Base-by-base conservation (phyloP, 1,140 invertebrate species). In the Caerostris extrusa region DNA sequence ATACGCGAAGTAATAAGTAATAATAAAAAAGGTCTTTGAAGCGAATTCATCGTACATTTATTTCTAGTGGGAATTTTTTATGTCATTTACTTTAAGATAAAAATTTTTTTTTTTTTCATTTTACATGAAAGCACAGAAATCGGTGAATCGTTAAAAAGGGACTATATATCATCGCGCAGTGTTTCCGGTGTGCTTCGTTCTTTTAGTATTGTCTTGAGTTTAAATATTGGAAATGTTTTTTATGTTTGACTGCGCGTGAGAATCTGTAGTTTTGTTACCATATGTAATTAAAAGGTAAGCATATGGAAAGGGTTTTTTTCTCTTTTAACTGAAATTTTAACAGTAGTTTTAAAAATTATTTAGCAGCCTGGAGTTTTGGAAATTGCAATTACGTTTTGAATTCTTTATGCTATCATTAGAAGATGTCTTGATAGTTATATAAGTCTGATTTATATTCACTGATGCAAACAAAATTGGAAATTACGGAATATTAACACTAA, bases 221-320 rank as follows among this genome's bases (percentile, higher is more conserved):
- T 77, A n/a, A 77, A 77, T 77, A 34, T 77, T 77, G 71, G 71
- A 10, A 77, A 77, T n/a, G 71, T 7, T 77, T 77, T 77, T 77
- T 10, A 77, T 77, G 71, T 7, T 34, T 7, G 14, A n/a, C 19
- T n/a, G 19, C 19, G 71, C 71, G 71, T 77, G 19, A 77, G 19
- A 77, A 77, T n/a, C 14, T 7, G 71, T 34, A 34, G 14, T 77
- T n/a, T 77, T 10, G 61, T 12, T 12, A 8, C 17, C 17, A 17
- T 12, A 64, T 64, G 61, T 64, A 64, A 64, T 64, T 64, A 64
- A 64, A 64, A 64, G 17, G 8, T 8, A 17, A 8, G 61, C 8
- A 12, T 12, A 8, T 8, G 17, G 8, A 64, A 12, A 12, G 8
- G 8, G 8, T 64, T n/a, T n/a, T n/a, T 64, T 64, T n/a, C n/a